Evolutionary conservation across 2,113 vertebrate species (phyloP).

Genomic region (Hypocryptadius cinnamomeus): DNA sequence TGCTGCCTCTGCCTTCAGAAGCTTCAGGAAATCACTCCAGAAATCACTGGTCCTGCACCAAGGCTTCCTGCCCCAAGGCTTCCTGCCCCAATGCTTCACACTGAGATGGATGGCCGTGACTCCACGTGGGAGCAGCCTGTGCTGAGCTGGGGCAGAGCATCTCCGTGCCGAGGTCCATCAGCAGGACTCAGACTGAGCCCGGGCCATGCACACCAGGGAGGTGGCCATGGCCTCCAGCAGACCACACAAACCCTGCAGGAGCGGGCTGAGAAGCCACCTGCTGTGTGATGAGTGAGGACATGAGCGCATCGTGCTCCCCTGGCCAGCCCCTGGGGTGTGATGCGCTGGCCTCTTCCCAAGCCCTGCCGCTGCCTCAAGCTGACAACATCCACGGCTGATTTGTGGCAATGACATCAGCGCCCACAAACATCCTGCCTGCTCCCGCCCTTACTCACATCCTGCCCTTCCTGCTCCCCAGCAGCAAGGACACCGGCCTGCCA

Average conservation of each 20-base stretch:
- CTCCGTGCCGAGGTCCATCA: background rate
- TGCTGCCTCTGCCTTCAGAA: background rate
- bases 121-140: rapidly evolving
- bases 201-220: rapidly evolving
- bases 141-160: background rate
- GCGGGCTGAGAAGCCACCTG: background rate
- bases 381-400: background rate
- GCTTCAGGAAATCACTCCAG: background rate
- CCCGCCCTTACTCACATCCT: background rate
- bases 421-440: background rate
- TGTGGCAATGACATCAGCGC: background rate
- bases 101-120: rapidly evolving
- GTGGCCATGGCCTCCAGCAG: background rate
- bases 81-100: no score
- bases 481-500: background rate
- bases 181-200: background rate
- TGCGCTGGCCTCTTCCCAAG: background rate
- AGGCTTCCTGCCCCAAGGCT: background rate
- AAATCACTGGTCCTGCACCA: rapidly evolving
- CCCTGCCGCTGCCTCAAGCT: background rate
- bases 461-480: background rate
- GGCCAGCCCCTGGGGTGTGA: background rate
- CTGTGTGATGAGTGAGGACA: background rate
- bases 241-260: background rate
- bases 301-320: background rate